Percentiles rank a stretch among this genome's conserved stretches.
phyloP scores from a whole-genome alignment of 2,113 vertebrate species.

The Pluvialis apricaria region DNA sequence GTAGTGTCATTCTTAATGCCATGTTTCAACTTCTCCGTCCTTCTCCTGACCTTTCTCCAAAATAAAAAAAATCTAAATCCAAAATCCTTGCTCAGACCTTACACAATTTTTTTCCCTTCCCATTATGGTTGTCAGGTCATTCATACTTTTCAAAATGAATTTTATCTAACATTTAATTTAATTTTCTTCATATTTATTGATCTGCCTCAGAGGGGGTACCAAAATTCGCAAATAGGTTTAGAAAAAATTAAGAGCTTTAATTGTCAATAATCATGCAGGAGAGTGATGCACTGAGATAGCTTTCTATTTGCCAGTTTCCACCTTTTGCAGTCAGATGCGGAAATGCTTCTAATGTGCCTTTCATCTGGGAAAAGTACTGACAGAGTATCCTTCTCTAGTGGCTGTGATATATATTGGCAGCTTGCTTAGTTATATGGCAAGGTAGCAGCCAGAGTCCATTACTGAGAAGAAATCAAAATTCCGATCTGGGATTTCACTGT shows the following conservation, averaged over 20 bases:
- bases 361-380: background rate
- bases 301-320: background rate
- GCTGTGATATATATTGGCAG: background rate
- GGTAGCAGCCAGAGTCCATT: background rate
- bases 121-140: background rate
- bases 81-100: background rate
- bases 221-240: background rate
- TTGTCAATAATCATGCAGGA: background rate
- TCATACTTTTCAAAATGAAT: background rate
- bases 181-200: background rate
- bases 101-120: background rate
- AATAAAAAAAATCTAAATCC: background rate
- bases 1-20: background rate
- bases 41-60: background rate
- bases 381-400: background rate
- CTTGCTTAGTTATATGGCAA: slow-evolving; percentile 18
- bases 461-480: slow-evolving; percentile 17
- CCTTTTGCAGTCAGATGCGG: background rate
- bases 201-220: background rate
- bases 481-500: background rate
- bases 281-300: background rate
- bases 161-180: background rate
- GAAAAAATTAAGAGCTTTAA: background rate
- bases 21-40: background rate
- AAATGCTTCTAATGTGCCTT: background rate